phyloP scores from a whole-genome alignment of 2,888 invertebrate genomes.

The Listrodromus nycthemerus region DNA sequence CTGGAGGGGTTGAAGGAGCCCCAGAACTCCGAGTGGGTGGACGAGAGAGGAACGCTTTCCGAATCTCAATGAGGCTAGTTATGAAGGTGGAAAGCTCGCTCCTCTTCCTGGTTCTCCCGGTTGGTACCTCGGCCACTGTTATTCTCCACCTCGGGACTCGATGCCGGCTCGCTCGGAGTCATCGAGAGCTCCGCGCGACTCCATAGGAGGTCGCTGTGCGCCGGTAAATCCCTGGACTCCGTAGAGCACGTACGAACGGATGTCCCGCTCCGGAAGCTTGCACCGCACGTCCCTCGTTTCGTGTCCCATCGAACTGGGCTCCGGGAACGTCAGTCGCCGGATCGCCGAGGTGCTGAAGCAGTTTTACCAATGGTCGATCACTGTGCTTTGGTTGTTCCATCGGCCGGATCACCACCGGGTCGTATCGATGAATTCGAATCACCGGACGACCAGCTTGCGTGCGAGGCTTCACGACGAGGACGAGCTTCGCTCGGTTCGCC shows the following conservation, averaged over 20 bases:
- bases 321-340: conserved; percentile 13
- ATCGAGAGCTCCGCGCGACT: conserved; percentile 20
- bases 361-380: conserved; percentile 47
- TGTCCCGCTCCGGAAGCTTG: conserved; percentile 23
- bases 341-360: conserved; percentile 17
- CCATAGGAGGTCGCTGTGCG: conserved; percentile 11
- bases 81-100: conserved; percentile 57
- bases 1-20: neutral
- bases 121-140: neutral
- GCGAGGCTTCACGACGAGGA: neutral
- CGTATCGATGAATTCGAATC: conserved; percentile 20
- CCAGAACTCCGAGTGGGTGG: conserved; percentile 24
- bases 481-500: conserved; percentile 10
- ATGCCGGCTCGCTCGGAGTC: conserved; percentile 1
- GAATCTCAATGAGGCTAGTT: conserved; percentile 69
- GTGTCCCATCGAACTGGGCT: neutral
- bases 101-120: neutral
- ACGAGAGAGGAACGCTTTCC: conserved; percentile 58
- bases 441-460: neutral
- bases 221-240: conserved; percentile 33
- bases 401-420: conserved; percentile 29
- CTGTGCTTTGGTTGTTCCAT: neutral
- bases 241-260: conserved; percentile 47
- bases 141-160: conserved; percentile 13
- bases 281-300: neutral